A percentile compares a stretch with the other conserved stretches of the same genome.
phyloP scores from a whole-genome alignment of 1,140 invertebrate species.

The Lepidurus apus region DNA sequence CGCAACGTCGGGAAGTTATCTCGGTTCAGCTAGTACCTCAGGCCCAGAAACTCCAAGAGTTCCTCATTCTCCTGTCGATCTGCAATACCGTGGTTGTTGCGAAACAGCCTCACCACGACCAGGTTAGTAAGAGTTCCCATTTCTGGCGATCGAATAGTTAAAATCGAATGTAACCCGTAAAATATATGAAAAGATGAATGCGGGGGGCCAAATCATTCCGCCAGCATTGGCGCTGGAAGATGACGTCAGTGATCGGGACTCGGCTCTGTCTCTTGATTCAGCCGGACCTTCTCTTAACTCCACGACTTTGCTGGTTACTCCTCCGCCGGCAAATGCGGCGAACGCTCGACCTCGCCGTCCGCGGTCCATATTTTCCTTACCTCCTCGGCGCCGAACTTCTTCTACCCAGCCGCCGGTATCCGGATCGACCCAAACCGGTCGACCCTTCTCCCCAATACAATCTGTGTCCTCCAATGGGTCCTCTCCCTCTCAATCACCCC shows the following conservation, averaged over 20 bases:
- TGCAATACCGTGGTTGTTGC: constrained; percentile 96
- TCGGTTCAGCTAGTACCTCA: constrained; percentile 39
- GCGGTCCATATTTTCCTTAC: constrained; percentile 7
- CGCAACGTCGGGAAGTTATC: not conserved
- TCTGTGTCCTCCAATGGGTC: constrained; percentile 46
- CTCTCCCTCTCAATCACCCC: constrained; percentile 49
- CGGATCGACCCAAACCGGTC: constrained; percentile 6
- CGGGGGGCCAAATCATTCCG: constrained; percentile 60
- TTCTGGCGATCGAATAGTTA: not conserved
- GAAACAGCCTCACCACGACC: constrained; percentile 68
- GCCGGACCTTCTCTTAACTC: not conserved
- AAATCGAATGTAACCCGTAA: constrained; percentile 30
- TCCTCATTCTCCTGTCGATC: constrained; percentile 82
- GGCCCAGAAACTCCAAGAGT: constrained; percentile 68
- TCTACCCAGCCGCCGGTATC: not conserved
- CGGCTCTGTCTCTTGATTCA: constrained; percentile 10
- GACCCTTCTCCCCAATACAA: constrained; percentile 41
- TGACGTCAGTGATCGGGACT: not conserved
- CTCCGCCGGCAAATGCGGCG: not conserved
- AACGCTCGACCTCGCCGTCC: not conserved
- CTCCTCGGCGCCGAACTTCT: not conserved
- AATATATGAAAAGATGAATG: constrained; percentile 58
- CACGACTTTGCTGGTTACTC: not conserved
- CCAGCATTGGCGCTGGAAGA: not conserved
- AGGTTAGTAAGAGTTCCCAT: constrained; percentile 24